Evolutionary conservation across 2,888 invertebrate genomes (phyloP).

Genomic region (Hololepta plana): DNA sequence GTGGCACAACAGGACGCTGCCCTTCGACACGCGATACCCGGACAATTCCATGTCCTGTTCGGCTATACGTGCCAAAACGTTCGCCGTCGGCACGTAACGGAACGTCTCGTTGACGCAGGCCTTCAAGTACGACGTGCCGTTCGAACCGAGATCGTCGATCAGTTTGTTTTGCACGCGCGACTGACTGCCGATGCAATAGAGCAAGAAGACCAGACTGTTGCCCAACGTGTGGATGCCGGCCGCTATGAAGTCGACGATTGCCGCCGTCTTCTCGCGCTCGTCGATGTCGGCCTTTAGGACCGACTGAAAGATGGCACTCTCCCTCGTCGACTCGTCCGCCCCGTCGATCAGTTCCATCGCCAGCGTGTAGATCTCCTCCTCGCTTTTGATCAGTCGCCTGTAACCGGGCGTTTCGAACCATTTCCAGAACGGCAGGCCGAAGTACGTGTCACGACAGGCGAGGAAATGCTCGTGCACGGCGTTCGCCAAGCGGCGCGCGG

Average conservation of each 20-base stretch:
- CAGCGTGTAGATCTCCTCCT: constrained; percentile 59
- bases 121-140: constrained; percentile 19
- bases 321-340: constrained; percentile 37
- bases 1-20: constrained; percentile 66
- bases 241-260: constrained; percentile 71
- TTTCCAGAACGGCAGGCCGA: constrained; percentile 70
- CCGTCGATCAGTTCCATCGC: constrained; percentile 61
- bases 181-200: constrained; percentile 54
- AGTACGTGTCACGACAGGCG: constrained; percentile 64
- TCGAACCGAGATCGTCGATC: constrained; percentile 26
- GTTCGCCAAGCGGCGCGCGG: constrained; percentile 43
- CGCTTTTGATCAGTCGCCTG: constrained; percentile 48
- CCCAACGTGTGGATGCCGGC: constrained; percentile 79
- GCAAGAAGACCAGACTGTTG: constrained; percentile 60
- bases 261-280: constrained; percentile 65
- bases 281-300: constrained; percentile 57
- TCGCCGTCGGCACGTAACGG: constrained; percentile 56
- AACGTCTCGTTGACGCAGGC: constrained; percentile 67
- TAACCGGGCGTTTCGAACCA: constrained; percentile 56
- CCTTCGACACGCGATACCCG: constrained; percentile 47
- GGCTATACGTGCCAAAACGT: constrained; percentile 57
- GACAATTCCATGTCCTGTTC: constrained; percentile 49
- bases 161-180: constrained; percentile 47
- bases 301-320: constrained; percentile 53
- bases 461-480: constrained; percentile 63